A percentile compares a stretch with the other conserved stretches of the same genome.
Conservation (phyloP, 2,113 vertebrate species). For the Prietella phreatophila region DNA sequence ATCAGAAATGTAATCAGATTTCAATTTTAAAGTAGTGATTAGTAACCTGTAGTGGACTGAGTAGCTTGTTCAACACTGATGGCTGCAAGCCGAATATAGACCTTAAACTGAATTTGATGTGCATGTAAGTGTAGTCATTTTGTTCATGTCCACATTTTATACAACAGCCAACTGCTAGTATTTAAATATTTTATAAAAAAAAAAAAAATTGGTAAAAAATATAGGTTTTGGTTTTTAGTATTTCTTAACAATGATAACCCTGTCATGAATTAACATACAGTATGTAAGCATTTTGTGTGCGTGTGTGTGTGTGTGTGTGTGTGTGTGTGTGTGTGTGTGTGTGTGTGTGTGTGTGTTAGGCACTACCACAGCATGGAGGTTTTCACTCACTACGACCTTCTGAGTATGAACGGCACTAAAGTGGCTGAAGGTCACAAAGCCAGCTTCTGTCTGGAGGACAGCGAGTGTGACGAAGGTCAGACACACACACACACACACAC, state of each 20-base stretch:
- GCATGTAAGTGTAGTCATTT: no score
- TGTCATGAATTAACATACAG: background rate
- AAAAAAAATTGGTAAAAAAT: no score
- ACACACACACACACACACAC: background rate
- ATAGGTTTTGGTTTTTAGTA: background rate
- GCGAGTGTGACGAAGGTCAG: slow-evolving; percentile 84
- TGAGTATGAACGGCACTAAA: slow-evolving; percentile 88
- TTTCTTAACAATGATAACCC: background rate
- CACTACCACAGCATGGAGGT: slow-evolving; percentile 99
- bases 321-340: slow-evolving; percentile 41
- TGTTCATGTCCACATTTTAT: background rate
- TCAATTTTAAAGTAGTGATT: no score
- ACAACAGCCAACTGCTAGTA: background rate
- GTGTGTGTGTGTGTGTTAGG: slow-evolving; percentile 65
- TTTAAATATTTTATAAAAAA: no score
- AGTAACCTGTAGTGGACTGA: no score
- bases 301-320: slow-evolving; percentile 40
- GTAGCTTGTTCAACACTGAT: no score
- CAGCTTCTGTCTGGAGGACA: slow-evolving; percentile 97
- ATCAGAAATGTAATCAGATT: no score
- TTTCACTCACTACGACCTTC: slow-evolving; percentile 91
- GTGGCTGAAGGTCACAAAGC: slow-evolving; percentile 97
- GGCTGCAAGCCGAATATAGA: no score
- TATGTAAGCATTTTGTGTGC: slow-evolving; percentile 10
- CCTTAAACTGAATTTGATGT: no score